Conservation (phyloP, 2,113 vertebrate species). For the Carollia perspicillata region DNA sequence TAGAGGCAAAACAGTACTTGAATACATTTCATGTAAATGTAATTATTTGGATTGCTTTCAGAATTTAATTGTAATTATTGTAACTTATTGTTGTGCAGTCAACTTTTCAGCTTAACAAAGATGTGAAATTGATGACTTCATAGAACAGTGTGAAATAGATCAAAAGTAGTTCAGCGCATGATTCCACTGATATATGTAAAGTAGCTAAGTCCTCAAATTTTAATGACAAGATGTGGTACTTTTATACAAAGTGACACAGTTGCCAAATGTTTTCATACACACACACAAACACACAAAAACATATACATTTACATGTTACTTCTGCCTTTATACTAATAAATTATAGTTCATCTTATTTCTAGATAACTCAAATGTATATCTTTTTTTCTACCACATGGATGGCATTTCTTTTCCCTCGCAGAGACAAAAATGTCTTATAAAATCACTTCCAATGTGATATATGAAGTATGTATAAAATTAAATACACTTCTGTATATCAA, state of each 20-base stretch:
- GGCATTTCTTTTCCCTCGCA: neutral
- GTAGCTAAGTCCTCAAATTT: neutral
- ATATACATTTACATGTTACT: accelerated
- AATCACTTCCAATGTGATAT: neutral
- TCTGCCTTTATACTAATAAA: neutral
- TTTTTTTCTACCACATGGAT: neutral
- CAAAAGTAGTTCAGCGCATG: neutral
- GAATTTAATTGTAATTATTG: neutral
- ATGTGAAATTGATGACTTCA: neutral
- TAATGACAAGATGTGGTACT: neutral
- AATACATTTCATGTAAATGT: neutral
- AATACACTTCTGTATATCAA: accelerated
- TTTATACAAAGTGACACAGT: no score
- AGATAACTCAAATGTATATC: accelerated
- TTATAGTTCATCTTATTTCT: neutral
- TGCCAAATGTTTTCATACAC: accelerated
- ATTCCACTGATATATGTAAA: neutral
- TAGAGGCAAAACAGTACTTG: neutral
- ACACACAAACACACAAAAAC: accelerated
- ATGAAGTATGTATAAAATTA: no score
- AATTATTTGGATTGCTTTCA: neutral
- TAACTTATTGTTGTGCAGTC: neutral
- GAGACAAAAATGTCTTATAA: no score
- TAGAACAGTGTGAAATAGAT: neutral
- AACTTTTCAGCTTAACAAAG: neutral